Conservation (phyloP, 2,888 invertebrate genomes). For the Nemotelus nigrinus region DNA sequence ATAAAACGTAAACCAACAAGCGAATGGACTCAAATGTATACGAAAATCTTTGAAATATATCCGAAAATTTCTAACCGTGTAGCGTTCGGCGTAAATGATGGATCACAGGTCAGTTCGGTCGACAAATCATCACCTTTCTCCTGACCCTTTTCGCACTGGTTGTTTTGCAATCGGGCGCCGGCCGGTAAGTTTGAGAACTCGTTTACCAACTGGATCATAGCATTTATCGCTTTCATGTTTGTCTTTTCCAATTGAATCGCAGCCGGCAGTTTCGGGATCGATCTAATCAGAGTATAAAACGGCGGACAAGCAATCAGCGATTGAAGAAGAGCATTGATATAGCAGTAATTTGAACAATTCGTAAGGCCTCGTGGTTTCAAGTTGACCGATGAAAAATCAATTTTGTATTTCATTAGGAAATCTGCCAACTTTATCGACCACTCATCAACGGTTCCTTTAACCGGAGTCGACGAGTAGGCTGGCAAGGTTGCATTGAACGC, state of each 20-base stretch:
- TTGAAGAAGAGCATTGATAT: conserved; percentile 94
- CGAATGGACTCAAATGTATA: too few relatives aligned
- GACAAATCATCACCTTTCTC: conserved; percentile 63
- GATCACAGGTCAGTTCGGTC: conserved; percentile 74
- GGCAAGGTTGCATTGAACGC: neutral
- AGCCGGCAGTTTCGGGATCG: conserved; percentile 74
- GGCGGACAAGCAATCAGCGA: conserved; percentile 94
- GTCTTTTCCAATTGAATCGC: conserved; percentile 68
- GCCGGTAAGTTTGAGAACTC: conserved; percentile 79
- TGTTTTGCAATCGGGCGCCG: conserved; percentile 65
- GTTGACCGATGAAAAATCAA: conserved; percentile 82
- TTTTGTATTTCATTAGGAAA: conserved; percentile 77
- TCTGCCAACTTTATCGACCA: conserved; percentile 70
- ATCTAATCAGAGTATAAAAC: conserved; percentile 88
- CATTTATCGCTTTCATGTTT: conserved; percentile 88
- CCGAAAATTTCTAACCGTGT: too few relatives aligned
- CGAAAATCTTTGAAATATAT: too few relatives aligned
- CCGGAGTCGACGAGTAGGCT: neutral
- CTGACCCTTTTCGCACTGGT: conserved; percentile 64
- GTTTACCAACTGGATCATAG: conserved; percentile 80
- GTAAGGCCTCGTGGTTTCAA: conserved; percentile 90
- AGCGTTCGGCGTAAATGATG: conserved; percentile 90
- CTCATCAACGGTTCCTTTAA: conserved; percentile 56
- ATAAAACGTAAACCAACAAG: too few relatives aligned
- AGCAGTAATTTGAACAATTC: conserved; percentile 95